Base-by-base conservation (phyloP, 2,888 invertebrate genomes). In the Drepana falcataria region DNA sequence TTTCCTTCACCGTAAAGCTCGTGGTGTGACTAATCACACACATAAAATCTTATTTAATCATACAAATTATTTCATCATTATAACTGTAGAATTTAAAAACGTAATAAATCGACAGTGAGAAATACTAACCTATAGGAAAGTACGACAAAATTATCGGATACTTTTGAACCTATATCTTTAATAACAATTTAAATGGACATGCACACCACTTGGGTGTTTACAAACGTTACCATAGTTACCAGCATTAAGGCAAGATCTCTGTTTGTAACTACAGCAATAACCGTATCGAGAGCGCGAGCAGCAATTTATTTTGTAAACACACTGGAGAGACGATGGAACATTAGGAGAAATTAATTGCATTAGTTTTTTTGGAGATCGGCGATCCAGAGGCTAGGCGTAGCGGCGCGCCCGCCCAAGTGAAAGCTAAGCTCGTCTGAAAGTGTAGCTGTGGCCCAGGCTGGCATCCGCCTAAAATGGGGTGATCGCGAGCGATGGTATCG, bases 401-500 rank as follows among this genome's bases (percentile, higher is more conserved):
- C 65, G 66, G 64, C 67, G 71, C 67, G 70, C 69, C 51, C 51
- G 51, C 79, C 77, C 81, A 73, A 87, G 85, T 90, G 91, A 88
- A 90, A 90, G 88, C 83, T 85, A 87, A 90, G 85, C 85, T 87
- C 80, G 77, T 79, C 87, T 87, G 87, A 87, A 87, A 86, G 85
- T 77, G 83, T 82, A 82, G 83, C 83, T 73, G 79, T 65, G 71
- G 78, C 78, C 75, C 77, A 75, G 80, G 74, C 82, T 75, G 77
- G 81, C 82, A 89, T 90, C 90, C 91, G 81, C 91, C 91, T 90
- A 91, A 91, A 91, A 91, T 90, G 90, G 91, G 91, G 87, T 86
- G 89, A 83, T 87, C 85, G 84, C 71, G 82, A 65, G 81, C 78
- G 76, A 73, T 79, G 92, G 94, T 94, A 94, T 95, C 95, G 94